Evolutionary conservation across 1,140 invertebrate genomes (phyloP).

Genomic region (Dysdera silvatica): DNA sequence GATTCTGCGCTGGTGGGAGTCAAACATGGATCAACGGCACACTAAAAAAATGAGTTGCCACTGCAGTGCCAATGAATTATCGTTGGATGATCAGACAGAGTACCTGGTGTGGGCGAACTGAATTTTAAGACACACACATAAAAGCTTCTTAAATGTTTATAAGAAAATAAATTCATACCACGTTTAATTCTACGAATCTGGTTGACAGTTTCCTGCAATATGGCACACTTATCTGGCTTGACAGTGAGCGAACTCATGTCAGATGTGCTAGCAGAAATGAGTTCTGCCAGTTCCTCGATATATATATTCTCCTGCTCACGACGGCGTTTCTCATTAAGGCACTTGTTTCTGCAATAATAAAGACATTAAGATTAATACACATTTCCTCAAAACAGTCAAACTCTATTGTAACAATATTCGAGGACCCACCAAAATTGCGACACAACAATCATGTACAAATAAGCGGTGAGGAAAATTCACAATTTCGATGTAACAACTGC

Average conservation of each 20-base stretch:
- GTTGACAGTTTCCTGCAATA: slow-evolving; percentile 72
- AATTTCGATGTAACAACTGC: not conserved
- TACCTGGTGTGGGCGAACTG: too few relatives aligned
- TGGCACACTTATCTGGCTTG: slow-evolving; percentile 86
- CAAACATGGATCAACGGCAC: too few relatives aligned
- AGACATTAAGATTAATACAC: not conserved
- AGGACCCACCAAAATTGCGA: too few relatives aligned
- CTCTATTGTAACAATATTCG: not conserved
- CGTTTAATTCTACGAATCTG: too few relatives aligned
- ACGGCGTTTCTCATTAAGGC: slow-evolving; percentile 86
- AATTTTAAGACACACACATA: too few relatives aligned
- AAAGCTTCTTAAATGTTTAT: too few relatives aligned
- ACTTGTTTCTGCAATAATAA: slow-evolving; percentile 62
- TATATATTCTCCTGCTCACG: slow-evolving; percentile 80
- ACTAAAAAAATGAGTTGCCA: too few relatives aligned
- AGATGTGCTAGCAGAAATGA: slow-evolving; percentile 70
- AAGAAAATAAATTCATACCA: too few relatives aligned
- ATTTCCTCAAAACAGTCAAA: not conserved
- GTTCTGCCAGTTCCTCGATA: slow-evolving; percentile 92
- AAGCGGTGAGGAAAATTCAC: not conserved
- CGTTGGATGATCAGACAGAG: too few relatives aligned
- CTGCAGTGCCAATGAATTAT: too few relatives aligned
- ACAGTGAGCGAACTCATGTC: slow-evolving; percentile 76
- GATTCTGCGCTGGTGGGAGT: too few relatives aligned
- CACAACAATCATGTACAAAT: not conserved